Conservation (phyloP, 2,113 vertebrate species). For the Ictalurus punctatus region DNA sequence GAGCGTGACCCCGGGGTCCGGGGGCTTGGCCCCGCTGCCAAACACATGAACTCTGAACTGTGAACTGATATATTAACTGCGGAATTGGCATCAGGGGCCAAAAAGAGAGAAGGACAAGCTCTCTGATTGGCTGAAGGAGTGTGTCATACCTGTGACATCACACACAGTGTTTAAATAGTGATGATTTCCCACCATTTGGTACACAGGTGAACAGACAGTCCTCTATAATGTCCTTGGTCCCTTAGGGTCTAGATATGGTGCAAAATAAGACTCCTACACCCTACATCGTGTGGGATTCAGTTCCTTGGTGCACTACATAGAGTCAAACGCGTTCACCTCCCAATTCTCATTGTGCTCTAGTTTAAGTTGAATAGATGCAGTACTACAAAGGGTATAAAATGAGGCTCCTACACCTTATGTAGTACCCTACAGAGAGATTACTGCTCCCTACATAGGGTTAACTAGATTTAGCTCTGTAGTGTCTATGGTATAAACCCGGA, state of each 20-base stretch:
- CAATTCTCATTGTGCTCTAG: background rate
- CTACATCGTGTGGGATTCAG: background rate
- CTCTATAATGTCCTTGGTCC: background rate
- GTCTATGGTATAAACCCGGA: too few species aligned
- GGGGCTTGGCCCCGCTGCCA: background rate
- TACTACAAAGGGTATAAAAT: background rate
- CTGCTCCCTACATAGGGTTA: background rate
- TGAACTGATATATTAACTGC: background rate
- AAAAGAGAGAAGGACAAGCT: too few species aligned
- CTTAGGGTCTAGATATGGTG: background rate
- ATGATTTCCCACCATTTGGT: too few species aligned
- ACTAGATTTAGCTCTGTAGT: background rate
- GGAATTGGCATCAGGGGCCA: too few species aligned
- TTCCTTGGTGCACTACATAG: background rate
- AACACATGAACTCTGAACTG: background rate
- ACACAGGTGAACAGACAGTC: too few species aligned
- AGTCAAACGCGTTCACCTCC: background rate
- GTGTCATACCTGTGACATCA: background rate
- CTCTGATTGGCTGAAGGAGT: too few species aligned
- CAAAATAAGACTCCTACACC: background rate
- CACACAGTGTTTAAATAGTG: too few species aligned
- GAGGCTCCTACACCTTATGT: background rate
- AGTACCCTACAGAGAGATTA: background rate
- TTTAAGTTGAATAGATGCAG: background rate
- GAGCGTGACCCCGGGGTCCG: too few species aligned